Percentiles rank a stretch among this genome's conserved stretches.
phyloP scores from a whole-genome alignment of 2,888 invertebrate species.

The Metellina segmentata region DNA sequence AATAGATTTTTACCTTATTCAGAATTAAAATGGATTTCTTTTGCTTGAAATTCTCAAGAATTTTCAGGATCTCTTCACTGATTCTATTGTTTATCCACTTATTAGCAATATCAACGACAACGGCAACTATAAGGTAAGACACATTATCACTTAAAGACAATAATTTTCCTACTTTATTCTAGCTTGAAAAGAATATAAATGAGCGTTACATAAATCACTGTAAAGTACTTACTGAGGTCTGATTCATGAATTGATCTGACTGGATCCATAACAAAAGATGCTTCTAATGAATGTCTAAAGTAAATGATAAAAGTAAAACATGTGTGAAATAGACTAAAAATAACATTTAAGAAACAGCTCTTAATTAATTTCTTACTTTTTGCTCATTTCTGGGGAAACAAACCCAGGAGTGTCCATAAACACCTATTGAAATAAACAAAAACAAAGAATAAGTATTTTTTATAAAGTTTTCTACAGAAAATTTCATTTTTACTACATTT shows the following conservation, averaged over 20 bases:
- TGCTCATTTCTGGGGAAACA: constrained; percentile 86
- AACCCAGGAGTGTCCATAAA: constrained; percentile 97
- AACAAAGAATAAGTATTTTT: neutral
- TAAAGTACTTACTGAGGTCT: constrained; percentile 84
- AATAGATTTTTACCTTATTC: constrained; percentile 87
- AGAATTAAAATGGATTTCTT: constrained; percentile 88
- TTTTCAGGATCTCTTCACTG: constrained; percentile 86
- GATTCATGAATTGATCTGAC: constrained; percentile 84
- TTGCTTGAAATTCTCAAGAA: constrained; percentile 85
- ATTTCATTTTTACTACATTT: neutral
- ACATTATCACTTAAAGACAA: constrained; percentile 4
- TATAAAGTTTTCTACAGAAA: neutral
- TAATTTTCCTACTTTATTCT: constrained; percentile 1
- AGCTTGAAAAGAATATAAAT: neutral
- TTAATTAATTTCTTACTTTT: constrained; percentile 83
- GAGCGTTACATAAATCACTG: neutral
- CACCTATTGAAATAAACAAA: constrained; percentile 80
- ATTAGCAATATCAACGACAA: constrained; percentile 92
- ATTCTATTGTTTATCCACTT: constrained; percentile 86
- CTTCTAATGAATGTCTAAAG: constrained; percentile 77
- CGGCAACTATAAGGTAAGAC: constrained; percentile 84
- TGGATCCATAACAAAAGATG: constrained; percentile 84
- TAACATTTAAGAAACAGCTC: neutral
- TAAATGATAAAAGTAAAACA: constrained; percentile 9
- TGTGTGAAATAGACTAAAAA: neutral